Evolutionary conservation across 2,113 vertebrate species (phyloP).

Genomic region (Brachionichthys hirsutus): DNA sequence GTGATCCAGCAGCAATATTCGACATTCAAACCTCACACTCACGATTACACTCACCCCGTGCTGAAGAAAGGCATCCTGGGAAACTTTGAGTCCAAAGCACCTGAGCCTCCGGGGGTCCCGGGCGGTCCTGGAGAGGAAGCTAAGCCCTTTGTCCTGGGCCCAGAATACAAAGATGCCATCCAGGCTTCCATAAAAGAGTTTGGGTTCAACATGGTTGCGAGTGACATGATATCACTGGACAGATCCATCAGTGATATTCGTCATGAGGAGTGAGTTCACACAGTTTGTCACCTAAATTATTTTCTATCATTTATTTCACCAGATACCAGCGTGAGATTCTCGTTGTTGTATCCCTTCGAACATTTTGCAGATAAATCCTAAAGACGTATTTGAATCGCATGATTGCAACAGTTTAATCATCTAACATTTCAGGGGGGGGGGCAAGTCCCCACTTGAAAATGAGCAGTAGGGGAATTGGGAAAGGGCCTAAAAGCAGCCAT

Average conservation of each 20-base stretch:
- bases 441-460: no score
- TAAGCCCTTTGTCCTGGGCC: conserved; percentile 87
- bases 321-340: no score
- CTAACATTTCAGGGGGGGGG: no score
- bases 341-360: no score
- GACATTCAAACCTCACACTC: conserved; percentile 91
- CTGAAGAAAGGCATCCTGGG: conserved; percentile 85
- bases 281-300: not conserved
- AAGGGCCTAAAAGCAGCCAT: no score
- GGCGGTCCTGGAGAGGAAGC: conserved; percentile 91
- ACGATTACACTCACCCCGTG: conserved; percentile 83
- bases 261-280: conserved; percentile 91
- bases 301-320: not conserved
- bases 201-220: conserved; percentile 99
- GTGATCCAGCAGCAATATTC: conserved; percentile 91
- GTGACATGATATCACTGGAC: conserved; percentile 98
- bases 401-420: no score
- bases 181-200: conserved; percentile 97
- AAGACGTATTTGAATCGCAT: no score
- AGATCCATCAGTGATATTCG: conserved; percentile 90
- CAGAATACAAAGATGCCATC: conserved; percentile 90
- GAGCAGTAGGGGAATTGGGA: no score
- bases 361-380: no score
- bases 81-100: conserved; percentile 92
- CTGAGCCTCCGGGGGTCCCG: conserved; percentile 87